Conservation (phyloP, 2,797 vertebrate genomes). For the Heteromormyrus szaboi region DNA sequence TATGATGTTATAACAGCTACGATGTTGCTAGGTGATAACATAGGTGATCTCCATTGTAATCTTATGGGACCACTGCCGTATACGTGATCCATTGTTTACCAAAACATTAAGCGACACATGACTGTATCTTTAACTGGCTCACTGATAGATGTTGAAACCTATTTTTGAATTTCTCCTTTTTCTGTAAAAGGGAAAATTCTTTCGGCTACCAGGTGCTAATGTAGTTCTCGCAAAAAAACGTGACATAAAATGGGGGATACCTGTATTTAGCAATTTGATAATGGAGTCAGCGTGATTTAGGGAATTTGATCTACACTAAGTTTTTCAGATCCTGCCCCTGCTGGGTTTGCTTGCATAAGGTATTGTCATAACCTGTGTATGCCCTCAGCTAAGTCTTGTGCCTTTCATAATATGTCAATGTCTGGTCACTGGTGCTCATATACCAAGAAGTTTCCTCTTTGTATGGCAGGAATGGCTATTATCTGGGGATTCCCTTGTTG, state of each 20-base stretch:
- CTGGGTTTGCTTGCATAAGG: not conserved
- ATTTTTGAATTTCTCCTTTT: not conserved
- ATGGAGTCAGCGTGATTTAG: not conserved
- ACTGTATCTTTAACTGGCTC: not conserved
- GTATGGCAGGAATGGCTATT: not conserved
- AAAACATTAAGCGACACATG: not conserved
- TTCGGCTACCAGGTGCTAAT: not conserved
- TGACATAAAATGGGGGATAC: not conserved
- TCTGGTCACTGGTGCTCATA: not conserved
- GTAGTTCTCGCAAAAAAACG: not conserved
- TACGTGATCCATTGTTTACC: not conserved
- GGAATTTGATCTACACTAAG: not conserved
- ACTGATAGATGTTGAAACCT: not conserved
- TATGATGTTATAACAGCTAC: too few relatives aligned
- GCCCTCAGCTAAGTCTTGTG: not conserved
- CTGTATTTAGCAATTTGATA: not conserved
- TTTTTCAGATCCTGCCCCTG: not conserved
- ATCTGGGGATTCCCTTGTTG: not conserved
- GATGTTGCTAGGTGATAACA: too few relatives aligned
- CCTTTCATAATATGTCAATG: not conserved
- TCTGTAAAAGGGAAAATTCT: not conserved
- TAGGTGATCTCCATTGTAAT: not conserved
- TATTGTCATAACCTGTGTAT: not conserved
- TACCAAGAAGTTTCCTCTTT: not conserved
- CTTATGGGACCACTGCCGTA: not conserved